Percentiles rank a stretch among this genome's conserved stretches.
Evolutionary conservation across 2,797 vertebrate species (phyloP).

Genomic region (Smutsia gigantea): DNA sequence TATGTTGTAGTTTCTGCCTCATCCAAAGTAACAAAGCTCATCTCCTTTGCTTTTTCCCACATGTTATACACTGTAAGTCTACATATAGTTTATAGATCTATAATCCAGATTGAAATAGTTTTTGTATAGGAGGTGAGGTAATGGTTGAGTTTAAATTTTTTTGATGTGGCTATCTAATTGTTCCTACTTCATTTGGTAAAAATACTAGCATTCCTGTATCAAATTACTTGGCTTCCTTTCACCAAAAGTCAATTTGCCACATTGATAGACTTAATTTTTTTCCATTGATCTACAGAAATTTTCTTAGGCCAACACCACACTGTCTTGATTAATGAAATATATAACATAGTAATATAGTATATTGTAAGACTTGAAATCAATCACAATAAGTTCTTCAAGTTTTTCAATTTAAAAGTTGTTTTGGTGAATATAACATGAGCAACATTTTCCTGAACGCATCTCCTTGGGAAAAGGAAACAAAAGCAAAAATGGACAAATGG

Average conservation of each 20-base stretch:
- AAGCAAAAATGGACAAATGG: too few species aligned
- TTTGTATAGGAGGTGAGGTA: background rate
- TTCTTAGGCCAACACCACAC: background rate
- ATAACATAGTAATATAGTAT: background rate
- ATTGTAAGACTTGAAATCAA: background rate
- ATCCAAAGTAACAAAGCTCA: background rate
- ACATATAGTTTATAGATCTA: background rate
- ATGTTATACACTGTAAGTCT: background rate
- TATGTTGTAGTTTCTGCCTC: background rate
- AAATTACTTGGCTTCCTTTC: background rate
- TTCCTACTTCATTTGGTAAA: background rate
- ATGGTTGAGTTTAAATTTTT: background rate
- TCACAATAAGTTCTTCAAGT: background rate
- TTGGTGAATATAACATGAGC: background rate
- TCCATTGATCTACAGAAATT: background rate
- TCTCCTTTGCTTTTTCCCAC: background rate
- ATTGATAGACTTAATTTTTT: background rate
- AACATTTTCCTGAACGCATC: too few species aligned
- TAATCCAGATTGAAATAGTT: background rate
- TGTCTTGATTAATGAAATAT: background rate
- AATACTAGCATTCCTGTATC: background rate
- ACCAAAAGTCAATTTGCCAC: background rate
- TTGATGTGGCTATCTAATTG: background rate
- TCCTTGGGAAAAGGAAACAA: too few species aligned
- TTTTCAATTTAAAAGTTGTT: background rate